Conservation (phyloP, 2,888 invertebrate genomes). For the Drosophila fulvimacula region DNA sequence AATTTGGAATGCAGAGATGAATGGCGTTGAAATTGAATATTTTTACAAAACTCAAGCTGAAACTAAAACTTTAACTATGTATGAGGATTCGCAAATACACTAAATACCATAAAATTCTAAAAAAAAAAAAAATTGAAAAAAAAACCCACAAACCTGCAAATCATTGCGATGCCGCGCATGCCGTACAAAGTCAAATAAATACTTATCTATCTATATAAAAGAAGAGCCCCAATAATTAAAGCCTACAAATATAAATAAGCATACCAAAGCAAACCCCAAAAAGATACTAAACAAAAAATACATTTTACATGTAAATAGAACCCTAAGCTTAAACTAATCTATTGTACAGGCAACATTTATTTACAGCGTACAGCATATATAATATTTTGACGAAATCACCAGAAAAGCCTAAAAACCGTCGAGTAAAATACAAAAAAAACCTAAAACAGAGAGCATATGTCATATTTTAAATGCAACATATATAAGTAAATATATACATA, state of each 20-base stretch:
- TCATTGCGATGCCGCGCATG: conserved; percentile 56
- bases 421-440: conserved; percentile 24
- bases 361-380: conserved; percentile 72
- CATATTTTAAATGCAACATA: conserved; percentile 74
- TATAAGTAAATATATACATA: conserved; percentile 51
- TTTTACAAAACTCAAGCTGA: conserved; percentile 57
- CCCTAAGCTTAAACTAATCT: conserved; percentile 55
- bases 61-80: conserved; percentile 49
- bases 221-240: conserved; percentile 1
- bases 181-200: conserved; percentile 55
- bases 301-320: conserved; percentile 68
- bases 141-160: conserved; percentile 35
- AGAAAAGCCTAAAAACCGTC: conserved; percentile 70
- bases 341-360: conserved; percentile 65
- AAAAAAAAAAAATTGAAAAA: conserved; percentile 15
- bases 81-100: conserved; percentile 17
- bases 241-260: conserved; percentile 9
- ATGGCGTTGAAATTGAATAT: conserved; percentile 68
- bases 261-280: conserved; percentile 21
- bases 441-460: conserved; percentile 44
- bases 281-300: conserved; percentile 20
- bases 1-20: conserved; percentile 56
- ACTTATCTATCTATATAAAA: conserved; percentile 7
- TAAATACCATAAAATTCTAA: conserved; percentile 9
- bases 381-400: conserved; percentile 69